Percentiles rank a stretch among this genome's conserved stretches.
Conservation (phyloP, 1,140 invertebrate species). For the Episyrphus balteatus region DNA sequence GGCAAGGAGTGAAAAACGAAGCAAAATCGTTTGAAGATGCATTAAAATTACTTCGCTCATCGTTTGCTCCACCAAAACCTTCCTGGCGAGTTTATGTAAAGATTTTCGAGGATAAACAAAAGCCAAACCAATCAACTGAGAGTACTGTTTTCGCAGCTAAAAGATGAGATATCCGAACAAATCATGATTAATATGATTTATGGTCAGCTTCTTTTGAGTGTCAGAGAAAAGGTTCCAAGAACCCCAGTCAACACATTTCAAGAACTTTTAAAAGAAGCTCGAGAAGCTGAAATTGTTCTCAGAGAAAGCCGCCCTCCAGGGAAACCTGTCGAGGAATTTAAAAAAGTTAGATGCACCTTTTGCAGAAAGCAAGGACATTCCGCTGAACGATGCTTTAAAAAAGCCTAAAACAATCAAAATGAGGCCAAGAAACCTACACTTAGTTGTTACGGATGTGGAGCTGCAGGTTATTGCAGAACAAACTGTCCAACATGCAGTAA, state of each 20-base stretch:
- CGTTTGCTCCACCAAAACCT: slow-evolving; percentile 7
- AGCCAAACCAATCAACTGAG: slow-evolving; percentile 2
- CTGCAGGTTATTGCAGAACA: background rate
- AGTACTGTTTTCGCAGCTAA: slow-evolving; percentile 15
- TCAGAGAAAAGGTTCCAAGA: slow-evolving; percentile 21
- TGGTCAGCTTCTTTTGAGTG: slow-evolving; percentile 21
- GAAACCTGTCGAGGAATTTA: background rate
- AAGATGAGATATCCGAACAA: slow-evolving; percentile 26
- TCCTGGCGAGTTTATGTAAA: slow-evolving; percentile 3
- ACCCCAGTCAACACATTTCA: slow-evolving; percentile 23
- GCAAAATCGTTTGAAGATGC: slow-evolving; percentile 3
- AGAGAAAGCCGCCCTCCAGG: background rate
- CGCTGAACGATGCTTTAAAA: background rate
- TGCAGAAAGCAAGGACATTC: no score
- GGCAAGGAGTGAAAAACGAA: slow-evolving; percentile 8
- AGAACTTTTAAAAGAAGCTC: slow-evolving; percentile 12
- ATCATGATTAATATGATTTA: slow-evolving; percentile 22
- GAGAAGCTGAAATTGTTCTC: slow-evolving; percentile 8
- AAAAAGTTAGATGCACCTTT: no score
- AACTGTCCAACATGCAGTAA: slow-evolving; percentile 4
- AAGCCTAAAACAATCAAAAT: background rate
- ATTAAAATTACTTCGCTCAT: slow-evolving; percentile 1
- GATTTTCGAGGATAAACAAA: background rate
- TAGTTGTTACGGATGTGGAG: slow-evolving; percentile 7
- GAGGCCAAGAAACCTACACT: slow-evolving; percentile 1